phyloP scores from a whole-genome alignment of 37 sponge, comb jelly and placozoan species.

The Amphimedon queenslandica region DNA sequence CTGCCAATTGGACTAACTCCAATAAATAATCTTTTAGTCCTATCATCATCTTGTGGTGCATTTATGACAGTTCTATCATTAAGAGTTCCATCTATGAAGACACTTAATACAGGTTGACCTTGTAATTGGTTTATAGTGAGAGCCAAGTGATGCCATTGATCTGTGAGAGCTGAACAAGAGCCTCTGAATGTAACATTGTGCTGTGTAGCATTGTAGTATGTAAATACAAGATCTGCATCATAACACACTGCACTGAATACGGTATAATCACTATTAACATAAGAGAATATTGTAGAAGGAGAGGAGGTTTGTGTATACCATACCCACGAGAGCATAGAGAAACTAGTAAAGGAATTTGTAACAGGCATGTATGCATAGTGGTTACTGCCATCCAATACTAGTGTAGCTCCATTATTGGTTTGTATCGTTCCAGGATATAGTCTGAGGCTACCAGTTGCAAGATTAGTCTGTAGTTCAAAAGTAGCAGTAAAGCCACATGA shows the following conservation, averaged over 20 bases:
- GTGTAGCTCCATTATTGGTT: not conserved
- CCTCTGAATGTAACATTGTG: conserved; percentile 19
- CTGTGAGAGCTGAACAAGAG: conserved; percentile 31
- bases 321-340: conserved; percentile 56
- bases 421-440: not conserved
- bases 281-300: conserved; percentile 46
- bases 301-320: conserved; percentile 23
- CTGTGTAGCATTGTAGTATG: conserved; percentile 9
- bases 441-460: not conserved
- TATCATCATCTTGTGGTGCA: conserved; percentile 20
- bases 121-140: conserved; percentile 19
- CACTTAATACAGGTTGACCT: conserved; percentile 4
- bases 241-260: conserved; percentile 21
- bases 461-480: conserved; percentile 3
- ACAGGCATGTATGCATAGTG: not conserved
- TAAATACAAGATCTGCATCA: conserved; percentile 32
- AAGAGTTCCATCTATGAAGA: conserved; percentile 50
- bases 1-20: conserved; percentile 24
- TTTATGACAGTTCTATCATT: not conserved
- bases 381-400: conserved; percentile 26
- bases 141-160: conserved; percentile 69
- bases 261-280: conserved; percentile 3
- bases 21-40: conserved; percentile 27
- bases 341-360: conserved; percentile 1
- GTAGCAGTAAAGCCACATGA: conserved; percentile 28